Percentiles rank a stretch among this genome's conserved stretches.
These are phyloP conservation scores for Drosophila equinoxialis DNA, from an alignment of 1,140 invertebrate species.

Conservation along the genomic window DNA sequence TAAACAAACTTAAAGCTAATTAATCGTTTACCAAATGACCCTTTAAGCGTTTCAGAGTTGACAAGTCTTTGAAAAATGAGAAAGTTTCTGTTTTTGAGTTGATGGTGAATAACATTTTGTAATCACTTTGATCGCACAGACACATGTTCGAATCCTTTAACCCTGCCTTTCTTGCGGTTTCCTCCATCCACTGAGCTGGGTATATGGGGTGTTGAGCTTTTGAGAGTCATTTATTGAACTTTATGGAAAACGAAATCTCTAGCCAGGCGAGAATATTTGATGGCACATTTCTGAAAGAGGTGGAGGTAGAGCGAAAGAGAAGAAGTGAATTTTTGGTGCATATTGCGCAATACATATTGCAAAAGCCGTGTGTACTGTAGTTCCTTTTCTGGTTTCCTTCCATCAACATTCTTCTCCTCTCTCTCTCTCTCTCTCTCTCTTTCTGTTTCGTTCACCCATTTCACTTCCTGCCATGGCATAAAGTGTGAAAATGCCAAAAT, in stretches of 20 bases:
- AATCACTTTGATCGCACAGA: too few species aligned
- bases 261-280: constrained; percentile 41
- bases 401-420: background rate
- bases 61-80: too few species aligned
- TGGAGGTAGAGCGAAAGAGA: too few species aligned
- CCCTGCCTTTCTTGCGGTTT: constrained; percentile 3
- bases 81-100: too few species aligned
- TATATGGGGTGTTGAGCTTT: background rate
- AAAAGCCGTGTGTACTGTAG: constrained; percentile 10
- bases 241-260: constrained; percentile 31
- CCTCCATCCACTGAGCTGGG: background rate
- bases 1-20: too few species aligned
- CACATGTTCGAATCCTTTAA: too few species aligned
- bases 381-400: constrained; percentile 1
- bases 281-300: constrained; percentile 22
- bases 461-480: constrained; percentile 48
- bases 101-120: too few species aligned
- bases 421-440: constrained; percentile 18
- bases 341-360: constrained; percentile 47
- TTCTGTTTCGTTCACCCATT: constrained; percentile 21
- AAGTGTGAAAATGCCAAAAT: constrained; percentile 77
- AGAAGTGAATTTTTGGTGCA: constrained; percentile 1
- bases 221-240: background rate
- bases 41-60: too few species aligned
- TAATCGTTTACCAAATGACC: too few species aligned